Base-by-base conservation (phyloP, 2,113 vertebrate species). In the Cheilinus undulatus region DNA sequence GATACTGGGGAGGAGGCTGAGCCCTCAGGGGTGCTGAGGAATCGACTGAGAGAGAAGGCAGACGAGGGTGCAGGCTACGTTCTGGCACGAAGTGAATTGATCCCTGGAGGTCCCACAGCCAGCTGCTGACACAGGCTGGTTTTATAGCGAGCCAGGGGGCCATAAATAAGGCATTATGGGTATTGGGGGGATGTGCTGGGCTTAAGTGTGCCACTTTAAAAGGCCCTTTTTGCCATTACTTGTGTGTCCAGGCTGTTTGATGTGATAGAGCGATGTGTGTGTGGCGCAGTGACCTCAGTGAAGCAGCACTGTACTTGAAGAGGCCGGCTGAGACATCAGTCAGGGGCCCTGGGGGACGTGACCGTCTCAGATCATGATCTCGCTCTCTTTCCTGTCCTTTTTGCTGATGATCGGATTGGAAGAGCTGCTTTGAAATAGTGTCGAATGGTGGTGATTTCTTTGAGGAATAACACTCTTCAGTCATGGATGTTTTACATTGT, bases 111-210 rank as follows among this genome's bases (percentile, higher is more conserved):
- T 58, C 26, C 51, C 26, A 67, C 70, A 84, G 76, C 67, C 85
- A 69, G 88, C 79, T 82, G 81, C 83, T 85, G 83, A 85, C 80
- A 85, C 83, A 65, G 80, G 70, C 69, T 40, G 79, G 53, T 76
- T 88, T 87, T 74, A 87, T 68, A 67, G 71, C 26, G 50, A 67
- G 53, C 69, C 82, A 57, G 69, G 76, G 81, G 83, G 60, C 63
- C 74, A 90, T 91, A 90, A 91, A 90, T 90, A 88, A 91, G 74
- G 73, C 84, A 86, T 89, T 88, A 89, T 75, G 82, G 85, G 65
- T 78, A 70, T 19, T 22, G 42, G 56, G 69, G 73, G 74, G 46
- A 17, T 52, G 59, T 40, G 74, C 53, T 23, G n/a, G 46, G 68
- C 56, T 84, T 87, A 88, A 90, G 72, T 83, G 83, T 80, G 76